phyloP scores from a whole-genome alignment of 2,888 invertebrate species.

The Octonoba sinensis region DNA sequence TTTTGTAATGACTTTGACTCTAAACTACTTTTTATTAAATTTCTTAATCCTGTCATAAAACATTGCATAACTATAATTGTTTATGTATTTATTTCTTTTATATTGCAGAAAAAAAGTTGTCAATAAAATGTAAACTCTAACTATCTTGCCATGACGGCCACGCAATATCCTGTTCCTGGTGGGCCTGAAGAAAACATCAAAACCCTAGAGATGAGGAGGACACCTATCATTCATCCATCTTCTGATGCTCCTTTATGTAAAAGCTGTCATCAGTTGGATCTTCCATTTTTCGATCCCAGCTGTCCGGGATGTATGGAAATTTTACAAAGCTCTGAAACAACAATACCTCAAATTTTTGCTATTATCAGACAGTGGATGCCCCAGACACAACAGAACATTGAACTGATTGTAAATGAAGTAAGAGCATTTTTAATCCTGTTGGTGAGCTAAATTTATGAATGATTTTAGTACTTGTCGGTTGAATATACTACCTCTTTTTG shows the following conservation, averaged over 20 bases:
- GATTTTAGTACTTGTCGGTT: too few species aligned
- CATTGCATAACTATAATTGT: too few species aligned
- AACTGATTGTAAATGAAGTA: constrained; percentile 72
- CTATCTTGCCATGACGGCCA: constrained; percentile 30
- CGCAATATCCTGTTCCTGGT: constrained; percentile 26
- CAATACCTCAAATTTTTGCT: constrained; percentile 73
- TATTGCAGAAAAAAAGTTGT: too few species aligned
- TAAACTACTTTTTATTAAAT: too few species aligned
- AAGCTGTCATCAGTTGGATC: constrained; percentile 71
- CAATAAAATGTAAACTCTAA: too few species aligned
- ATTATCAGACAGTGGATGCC: constrained; percentile 74
- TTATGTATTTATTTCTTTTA: too few species aligned
- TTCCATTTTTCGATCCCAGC: constrained; percentile 72
- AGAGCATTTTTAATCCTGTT: constrained; percentile 5
- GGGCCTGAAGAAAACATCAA: constrained; percentile 17
- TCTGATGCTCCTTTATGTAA: constrained; percentile 73
- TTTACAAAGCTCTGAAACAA: constrained; percentile 69
- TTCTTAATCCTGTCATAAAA: too few species aligned
- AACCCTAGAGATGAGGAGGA: constrained; percentile 24
- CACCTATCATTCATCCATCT: constrained; percentile 72
- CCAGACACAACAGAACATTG: constrained; percentile 73
- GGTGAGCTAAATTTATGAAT: neutral
- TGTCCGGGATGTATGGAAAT: constrained; percentile 72
- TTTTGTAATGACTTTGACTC: neutral
- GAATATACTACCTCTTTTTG: too few species aligned